These are phyloP conservation scores for Connochaetes taurinus DNA, from an alignment of 2,113 vertebrate genomes.

Conservation along the genomic window DNA sequence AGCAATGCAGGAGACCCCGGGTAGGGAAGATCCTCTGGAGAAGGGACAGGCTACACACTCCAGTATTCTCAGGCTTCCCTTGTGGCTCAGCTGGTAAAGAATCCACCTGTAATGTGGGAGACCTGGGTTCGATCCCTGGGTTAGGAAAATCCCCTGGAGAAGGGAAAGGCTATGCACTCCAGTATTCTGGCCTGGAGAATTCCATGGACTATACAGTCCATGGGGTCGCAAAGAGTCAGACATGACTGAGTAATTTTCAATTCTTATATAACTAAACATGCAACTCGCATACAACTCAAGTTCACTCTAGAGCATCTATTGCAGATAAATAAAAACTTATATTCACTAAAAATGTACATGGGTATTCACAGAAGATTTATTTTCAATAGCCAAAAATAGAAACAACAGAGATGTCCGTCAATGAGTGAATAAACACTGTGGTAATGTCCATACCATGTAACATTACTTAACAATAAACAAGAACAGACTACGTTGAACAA, in stretches of 20 bases:
- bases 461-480: background rate
- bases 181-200: background rate
- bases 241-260: background rate
- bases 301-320: background rate
- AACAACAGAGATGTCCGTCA: background rate
- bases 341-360: background rate
- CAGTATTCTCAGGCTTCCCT: background rate
- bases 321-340: background rate
- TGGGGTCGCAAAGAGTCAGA: background rate
- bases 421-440: background rate
- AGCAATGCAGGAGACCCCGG: background rate
- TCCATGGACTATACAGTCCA: background rate
- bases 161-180: background rate
- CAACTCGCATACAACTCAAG: background rate
- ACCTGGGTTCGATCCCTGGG: background rate
- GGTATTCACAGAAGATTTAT: background rate
- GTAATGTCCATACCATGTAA: background rate
- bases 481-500: background rate
- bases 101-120: background rate
- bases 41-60: background rate
- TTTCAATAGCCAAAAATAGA: background rate
- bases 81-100: background rate
- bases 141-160: background rate
- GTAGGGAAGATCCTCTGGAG: background rate
- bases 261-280: background rate